Conservation (phyloP, 2,797 vertebrate species). For the Kryptopterus vitreolus region DNA sequence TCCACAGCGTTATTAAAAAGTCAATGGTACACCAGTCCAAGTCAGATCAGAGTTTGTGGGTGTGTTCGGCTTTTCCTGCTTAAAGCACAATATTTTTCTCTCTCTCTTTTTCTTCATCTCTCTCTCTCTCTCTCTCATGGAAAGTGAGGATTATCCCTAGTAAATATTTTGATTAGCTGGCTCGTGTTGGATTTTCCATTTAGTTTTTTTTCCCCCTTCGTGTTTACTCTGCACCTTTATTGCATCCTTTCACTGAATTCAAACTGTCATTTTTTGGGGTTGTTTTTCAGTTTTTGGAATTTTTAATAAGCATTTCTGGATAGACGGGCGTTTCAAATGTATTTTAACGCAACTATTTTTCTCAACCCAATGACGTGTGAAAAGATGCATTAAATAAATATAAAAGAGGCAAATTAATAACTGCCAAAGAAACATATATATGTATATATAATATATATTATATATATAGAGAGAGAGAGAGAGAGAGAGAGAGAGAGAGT, state of each 20-base stretch:
- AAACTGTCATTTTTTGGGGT: not conserved
- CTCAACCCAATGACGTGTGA: no score
- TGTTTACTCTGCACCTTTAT: not conserved
- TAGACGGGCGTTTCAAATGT: no score
- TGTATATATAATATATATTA: no score
- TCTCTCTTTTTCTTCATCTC: no score
- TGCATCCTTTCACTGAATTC: not conserved
- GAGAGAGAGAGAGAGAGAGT: no score
- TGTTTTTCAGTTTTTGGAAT: no score
- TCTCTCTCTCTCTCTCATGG: not conserved
- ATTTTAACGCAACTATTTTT: no score
- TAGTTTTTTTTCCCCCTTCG: not conserved
- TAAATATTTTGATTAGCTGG: slow-evolving; percentile 17
- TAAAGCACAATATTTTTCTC: slow-evolving; percentile 2
- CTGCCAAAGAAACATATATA: no score
- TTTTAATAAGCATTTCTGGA: no score
- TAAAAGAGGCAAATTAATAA: no score
- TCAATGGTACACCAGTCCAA: not conserved
- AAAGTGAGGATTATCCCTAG: slow-evolving; percentile 9
- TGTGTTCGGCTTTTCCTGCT: slow-evolving; percentile 5
- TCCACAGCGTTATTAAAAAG: not conserved
- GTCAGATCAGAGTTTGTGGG: not conserved
- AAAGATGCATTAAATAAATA: no score
- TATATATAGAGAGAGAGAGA: no score
- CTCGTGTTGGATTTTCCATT: slow-evolving; percentile 11